Percentiles rank a stretch among this genome's conserved stretches.
phyloP scores from a whole-genome alignment of 2,888 invertebrate species.

The Galerucella pusilla region DNA sequence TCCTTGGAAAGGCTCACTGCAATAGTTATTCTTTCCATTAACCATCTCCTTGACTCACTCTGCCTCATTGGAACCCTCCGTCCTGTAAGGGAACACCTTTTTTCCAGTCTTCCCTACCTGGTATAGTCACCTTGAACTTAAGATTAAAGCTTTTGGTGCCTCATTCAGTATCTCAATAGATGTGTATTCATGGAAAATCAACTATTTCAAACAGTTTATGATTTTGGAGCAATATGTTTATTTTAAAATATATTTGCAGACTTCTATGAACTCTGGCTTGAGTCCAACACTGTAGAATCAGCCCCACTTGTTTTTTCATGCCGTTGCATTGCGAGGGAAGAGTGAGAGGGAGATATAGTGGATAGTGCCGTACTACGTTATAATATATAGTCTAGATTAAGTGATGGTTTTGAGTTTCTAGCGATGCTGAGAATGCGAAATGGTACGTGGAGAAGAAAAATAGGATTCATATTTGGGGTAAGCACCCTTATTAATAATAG shows the following conservation, averaged over 20 bases:
- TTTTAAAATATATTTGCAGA: background rate
- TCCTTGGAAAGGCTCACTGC: too few relatives aligned
- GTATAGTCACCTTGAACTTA: too few relatives aligned
- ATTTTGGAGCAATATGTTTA: background rate
- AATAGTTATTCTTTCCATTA: too few relatives aligned
- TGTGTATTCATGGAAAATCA: too few relatives aligned
- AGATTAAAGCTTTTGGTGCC: too few relatives aligned
- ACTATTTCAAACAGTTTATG: too few relatives aligned
- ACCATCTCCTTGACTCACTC: too few relatives aligned
- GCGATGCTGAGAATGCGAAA: constrained; percentile 25
- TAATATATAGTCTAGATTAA: constrained; percentile 30
- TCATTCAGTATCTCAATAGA: too few relatives aligned
- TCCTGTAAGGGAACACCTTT: too few relatives aligned
- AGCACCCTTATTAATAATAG: constrained; percentile 19
- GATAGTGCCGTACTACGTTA: constrained; percentile 33
- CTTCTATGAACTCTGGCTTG: background rate
- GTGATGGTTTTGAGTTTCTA: constrained; percentile 28
- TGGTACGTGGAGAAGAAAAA: constrained; percentile 14
- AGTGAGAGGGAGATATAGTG: constrained; percentile 22
- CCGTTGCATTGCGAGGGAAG: constrained; percentile 22
- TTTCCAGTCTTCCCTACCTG: too few relatives aligned
- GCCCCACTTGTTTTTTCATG: constrained; percentile 34
- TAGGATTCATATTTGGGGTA: constrained; percentile 22
- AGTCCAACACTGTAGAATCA: constrained; percentile 14
- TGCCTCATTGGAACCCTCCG: too few relatives aligned